These are phyloP conservation scores for Myoxocephalus aenaeus DNA, from an alignment of 2,797 vertebrate genomes.

Conservation along the genomic window DNA sequence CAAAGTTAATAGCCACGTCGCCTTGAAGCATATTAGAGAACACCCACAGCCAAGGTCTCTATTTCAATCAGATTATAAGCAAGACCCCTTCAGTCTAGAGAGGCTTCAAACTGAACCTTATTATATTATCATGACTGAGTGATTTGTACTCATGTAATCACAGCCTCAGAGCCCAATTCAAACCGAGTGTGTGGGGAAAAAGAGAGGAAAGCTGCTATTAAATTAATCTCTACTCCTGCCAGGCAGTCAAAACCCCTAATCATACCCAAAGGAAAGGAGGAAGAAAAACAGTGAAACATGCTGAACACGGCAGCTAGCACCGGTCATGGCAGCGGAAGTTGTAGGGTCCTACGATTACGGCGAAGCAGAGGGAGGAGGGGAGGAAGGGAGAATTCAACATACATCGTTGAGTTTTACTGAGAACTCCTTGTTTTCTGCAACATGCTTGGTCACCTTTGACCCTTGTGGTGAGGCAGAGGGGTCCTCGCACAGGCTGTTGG, in stretches of 20 bases:
- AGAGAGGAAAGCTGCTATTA: conserved; percentile 72
- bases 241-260: conserved; percentile 74
- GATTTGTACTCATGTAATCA: conserved; percentile 76
- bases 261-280: conserved; percentile 73
- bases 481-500: conserved; percentile 90
- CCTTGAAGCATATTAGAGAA: conserved; percentile 59
- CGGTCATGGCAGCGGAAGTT: conserved; percentile 70
- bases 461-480: conserved; percentile 93
- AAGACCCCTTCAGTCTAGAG: conserved; percentile 69
- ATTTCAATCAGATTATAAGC: conserved; percentile 70
- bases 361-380: conserved; percentile 72
- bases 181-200: conserved; percentile 77
- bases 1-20: conserved; percentile 61
- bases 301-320: conserved; percentile 77
- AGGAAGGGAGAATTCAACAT: conserved; percentile 95
- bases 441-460: conserved; percentile 99
- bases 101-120: conserved; percentile 70
- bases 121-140: conserved; percentile 76
- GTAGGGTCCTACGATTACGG: conserved; percentile 75
- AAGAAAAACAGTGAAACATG: conserved; percentile 81
- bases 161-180: conserved; percentile 71
- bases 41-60: conserved; percentile 62
- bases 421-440: conserved; percentile 99
- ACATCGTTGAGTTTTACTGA: conserved; percentile 99
- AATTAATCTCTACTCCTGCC: conserved; percentile 74